These are phyloP conservation scores for Xenopus borealis DNA, from an alignment of 2,113 vertebrate genomes.

Conservation along the genomic window DNA sequence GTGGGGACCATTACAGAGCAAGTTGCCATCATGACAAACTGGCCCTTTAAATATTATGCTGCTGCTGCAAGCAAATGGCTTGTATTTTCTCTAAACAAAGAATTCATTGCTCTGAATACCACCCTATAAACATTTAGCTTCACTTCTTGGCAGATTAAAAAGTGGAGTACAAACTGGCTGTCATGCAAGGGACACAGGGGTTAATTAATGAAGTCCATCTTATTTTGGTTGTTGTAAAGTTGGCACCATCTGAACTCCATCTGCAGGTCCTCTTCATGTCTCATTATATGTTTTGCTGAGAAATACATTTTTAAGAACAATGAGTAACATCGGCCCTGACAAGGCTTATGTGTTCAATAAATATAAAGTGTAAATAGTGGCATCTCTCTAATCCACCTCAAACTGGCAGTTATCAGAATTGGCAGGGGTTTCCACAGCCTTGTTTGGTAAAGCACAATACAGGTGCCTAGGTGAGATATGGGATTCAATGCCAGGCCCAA, in stretches of 20 bases:
- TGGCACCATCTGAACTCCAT: slow-evolving; percentile 51
- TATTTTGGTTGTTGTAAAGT: slow-evolving; percentile 24
- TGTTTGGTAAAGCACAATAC: neutral
- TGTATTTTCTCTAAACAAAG: slow-evolving; percentile 9
- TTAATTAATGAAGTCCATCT: slow-evolving; percentile 63
- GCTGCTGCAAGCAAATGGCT: slow-evolving; percentile 1
- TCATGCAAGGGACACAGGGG: slow-evolving; percentile 53
- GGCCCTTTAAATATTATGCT: slow-evolving; percentile 3
- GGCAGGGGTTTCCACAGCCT: slow-evolving; percentile 27
- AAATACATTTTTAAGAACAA: slow-evolving; percentile 47
- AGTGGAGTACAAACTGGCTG: slow-evolving; percentile 55
- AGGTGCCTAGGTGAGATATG: slow-evolving; percentile 39
- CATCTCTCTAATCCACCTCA: slow-evolving; percentile 20
- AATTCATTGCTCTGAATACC: slow-evolving; percentile 24
- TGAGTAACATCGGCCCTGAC: slow-evolving; percentile 58
- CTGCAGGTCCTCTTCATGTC: slow-evolving; percentile 58
- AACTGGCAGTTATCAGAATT: neutral
- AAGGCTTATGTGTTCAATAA: slow-evolving; percentile 48
- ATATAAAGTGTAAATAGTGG: slow-evolving; percentile 35
- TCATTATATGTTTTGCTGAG: slow-evolving; percentile 6
- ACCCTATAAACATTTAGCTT: slow-evolving; percentile 54
- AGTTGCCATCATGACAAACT: neutral
- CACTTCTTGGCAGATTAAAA: slow-evolving; percentile 8
- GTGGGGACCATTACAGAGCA: neutral
- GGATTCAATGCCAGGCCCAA: slow-evolving; percentile 27